phyloP scores from a whole-genome alignment of 1,140 invertebrate genomes.

The Drosophila arizonae region DNA sequence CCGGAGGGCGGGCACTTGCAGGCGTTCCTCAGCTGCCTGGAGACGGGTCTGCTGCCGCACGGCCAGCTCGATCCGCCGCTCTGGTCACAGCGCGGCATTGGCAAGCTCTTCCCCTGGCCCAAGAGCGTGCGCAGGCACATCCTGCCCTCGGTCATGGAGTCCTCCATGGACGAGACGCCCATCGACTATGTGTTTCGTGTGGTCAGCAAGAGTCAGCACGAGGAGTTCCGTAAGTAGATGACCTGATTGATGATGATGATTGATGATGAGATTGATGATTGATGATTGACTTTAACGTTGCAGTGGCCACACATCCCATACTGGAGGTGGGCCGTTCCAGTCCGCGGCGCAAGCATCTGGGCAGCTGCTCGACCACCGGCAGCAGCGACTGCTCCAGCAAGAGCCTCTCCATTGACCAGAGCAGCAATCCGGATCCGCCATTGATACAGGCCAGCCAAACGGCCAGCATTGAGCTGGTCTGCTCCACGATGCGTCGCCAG shows the following conservation, averaged over 20 bases:
- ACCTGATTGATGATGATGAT: too few species aligned
- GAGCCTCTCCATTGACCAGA: conserved; percentile 79
- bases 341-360: conserved; percentile 74
- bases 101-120: conserved; percentile 90
- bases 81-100: conserved; percentile 93
- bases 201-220: conserved; percentile 90
- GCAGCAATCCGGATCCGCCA: conserved; percentile 83
- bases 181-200: conserved; percentile 96
- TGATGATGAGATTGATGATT: too few species aligned
- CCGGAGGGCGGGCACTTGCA: conserved; percentile 95
- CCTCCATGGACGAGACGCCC: conserved; percentile 86
- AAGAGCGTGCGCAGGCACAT: conserved; percentile 86
- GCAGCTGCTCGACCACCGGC: conserved; percentile 82
- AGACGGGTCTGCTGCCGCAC: conserved; percentile 93
- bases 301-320: conserved; percentile 78
- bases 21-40: conserved; percentile 94
- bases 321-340: conserved; percentile 75
- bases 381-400: conserved; percentile 82
- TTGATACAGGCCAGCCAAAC: conserved; percentile 81
- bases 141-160: conserved; percentile 85
- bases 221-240: conserved; percentile 87
- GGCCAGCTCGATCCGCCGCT: conserved; percentile 96
- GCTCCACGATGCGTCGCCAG: conserved; percentile 96
- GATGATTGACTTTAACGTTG: too few species aligned
- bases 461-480: conserved; percentile 89